phyloP scores from a whole-genome alignment of 64 coral and sea anemone species.

The Dendrophyllia cribrosa region DNA sequence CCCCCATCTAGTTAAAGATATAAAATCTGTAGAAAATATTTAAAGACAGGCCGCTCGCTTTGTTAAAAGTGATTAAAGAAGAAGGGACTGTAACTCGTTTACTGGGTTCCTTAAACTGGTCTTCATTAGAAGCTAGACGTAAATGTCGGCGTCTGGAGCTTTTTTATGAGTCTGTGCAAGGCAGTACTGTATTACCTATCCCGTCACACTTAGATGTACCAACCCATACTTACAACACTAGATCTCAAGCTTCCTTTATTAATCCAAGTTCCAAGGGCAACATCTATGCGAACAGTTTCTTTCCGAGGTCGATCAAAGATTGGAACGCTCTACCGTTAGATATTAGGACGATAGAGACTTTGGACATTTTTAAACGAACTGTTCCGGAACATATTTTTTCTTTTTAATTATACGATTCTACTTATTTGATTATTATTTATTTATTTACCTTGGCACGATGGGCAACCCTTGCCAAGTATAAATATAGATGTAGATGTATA shows the following conservation, averaged over 20 bases:
- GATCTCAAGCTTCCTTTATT: not conserved
- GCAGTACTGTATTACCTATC: not conserved
- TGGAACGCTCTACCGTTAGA: not conserved
- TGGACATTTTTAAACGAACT: not conserved
- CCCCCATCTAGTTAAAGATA: too few relatives aligned
- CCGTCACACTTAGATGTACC: not conserved
- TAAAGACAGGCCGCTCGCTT: constrained; percentile 1
- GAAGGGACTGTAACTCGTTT: too few relatives aligned
- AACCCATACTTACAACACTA: not conserved
- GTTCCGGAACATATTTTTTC: not conserved
- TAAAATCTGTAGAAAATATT: too few relatives aligned
- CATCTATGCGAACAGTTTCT: not conserved
- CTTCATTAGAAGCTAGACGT: not conserved
- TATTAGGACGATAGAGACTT: not conserved
- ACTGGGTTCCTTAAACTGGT: not conserved
- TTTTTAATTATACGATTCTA: too few relatives aligned
- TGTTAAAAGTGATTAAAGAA: too few relatives aligned
- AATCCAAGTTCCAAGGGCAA: not conserved
- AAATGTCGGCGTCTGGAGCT: not conserved
- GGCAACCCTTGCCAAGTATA: too few relatives aligned
- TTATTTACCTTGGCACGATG: too few relatives aligned
- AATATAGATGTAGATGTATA: too few relatives aligned
- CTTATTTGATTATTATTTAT: too few relatives aligned
- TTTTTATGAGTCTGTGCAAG: not conserved
- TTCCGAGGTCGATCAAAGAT: not conserved